These are phyloP conservation scores for Bacillus rossius DNA, from an alignment of 1,140 invertebrate genomes.

Conservation along the genomic window DNA sequence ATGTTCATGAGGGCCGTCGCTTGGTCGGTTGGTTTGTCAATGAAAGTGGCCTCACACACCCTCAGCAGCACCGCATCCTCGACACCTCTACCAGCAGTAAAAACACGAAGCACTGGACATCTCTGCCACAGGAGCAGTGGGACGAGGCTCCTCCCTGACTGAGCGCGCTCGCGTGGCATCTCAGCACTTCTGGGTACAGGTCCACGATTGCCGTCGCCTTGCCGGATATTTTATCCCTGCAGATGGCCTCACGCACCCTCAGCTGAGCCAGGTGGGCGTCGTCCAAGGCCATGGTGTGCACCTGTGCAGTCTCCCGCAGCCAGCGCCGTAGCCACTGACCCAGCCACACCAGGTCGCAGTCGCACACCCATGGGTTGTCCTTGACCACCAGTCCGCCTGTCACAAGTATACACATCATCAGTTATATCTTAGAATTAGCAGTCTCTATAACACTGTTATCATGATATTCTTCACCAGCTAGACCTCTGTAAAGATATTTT, in stretches of 20 bases:
- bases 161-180: slow-evolving; percentile 67
- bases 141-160: slow-evolving; percentile 43
- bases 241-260: slow-evolving; percentile 52
- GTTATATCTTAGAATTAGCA: too few relatives aligned
- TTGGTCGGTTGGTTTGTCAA: too few relatives aligned
- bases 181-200: slow-evolving; percentile 64
- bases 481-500: too few relatives aligned
- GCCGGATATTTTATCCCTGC: slow-evolving; percentile 53
- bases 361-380: slow-evolving; percentile 78
- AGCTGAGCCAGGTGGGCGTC: slow-evolving; percentile 43
- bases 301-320: slow-evolving; percentile 67
- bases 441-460: too few relatives aligned
- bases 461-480: too few relatives aligned
- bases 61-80: slow-evolving; percentile 4
- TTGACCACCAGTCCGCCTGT: slow-evolving; percentile 75
- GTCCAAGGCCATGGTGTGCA: slow-evolving; percentile 57
- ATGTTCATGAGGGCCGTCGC: too few relatives aligned
- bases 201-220: slow-evolving; percentile 58
- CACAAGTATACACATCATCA: too few relatives aligned
- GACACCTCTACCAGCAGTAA: neutral
- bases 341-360: slow-evolving; percentile 84
- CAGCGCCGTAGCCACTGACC: slow-evolving; percentile 82
- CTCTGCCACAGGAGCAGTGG: neutral
- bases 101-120: neutral
- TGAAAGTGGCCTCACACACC: too few relatives aligned